Conservation (phyloP, 2,888 invertebrate species). For the Synergus laeviventris region DNA sequence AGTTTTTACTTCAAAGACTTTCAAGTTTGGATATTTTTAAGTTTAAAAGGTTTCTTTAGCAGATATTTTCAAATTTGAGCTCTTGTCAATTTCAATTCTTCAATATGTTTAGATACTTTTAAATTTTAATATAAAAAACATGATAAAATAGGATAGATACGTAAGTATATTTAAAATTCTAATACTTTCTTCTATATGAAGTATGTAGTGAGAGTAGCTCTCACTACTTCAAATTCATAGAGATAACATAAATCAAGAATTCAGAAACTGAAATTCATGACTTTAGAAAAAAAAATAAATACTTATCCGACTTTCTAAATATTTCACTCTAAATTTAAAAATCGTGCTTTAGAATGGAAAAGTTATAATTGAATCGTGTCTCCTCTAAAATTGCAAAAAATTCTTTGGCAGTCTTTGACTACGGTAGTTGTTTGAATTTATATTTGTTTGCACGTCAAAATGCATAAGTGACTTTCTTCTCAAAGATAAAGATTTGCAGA, state of each 20-base stretch:
- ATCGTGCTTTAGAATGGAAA: neutral
- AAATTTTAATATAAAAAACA: neutral
- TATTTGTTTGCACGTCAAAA: neutral
- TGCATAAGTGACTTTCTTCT: neutral
- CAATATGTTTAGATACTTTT: neutral
- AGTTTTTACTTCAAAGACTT: neutral
- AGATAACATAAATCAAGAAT: neutral
- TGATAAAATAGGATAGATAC: neutral
- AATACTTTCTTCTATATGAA: neutral
- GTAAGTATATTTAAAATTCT: neutral
- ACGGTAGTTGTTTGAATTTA: neutral
- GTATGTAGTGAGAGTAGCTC: no score
- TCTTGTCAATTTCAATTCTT: neutral
- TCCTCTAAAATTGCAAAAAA: neutral
- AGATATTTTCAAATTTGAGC: neutral
- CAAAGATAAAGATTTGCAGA: slow-evolving; percentile 19
- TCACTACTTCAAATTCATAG: neutral
- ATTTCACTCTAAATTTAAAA: neutral
- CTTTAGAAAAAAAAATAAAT: neutral
- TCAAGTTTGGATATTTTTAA: neutral
- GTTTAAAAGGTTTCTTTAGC: neutral
- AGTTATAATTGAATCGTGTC: neutral
- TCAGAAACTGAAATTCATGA: neutral
- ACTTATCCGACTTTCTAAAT: neutral
- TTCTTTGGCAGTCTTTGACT: neutral